phyloP scores from a whole-genome alignment of 2,797 vertebrate genomes.

The Alosa sapidissima region DNA sequence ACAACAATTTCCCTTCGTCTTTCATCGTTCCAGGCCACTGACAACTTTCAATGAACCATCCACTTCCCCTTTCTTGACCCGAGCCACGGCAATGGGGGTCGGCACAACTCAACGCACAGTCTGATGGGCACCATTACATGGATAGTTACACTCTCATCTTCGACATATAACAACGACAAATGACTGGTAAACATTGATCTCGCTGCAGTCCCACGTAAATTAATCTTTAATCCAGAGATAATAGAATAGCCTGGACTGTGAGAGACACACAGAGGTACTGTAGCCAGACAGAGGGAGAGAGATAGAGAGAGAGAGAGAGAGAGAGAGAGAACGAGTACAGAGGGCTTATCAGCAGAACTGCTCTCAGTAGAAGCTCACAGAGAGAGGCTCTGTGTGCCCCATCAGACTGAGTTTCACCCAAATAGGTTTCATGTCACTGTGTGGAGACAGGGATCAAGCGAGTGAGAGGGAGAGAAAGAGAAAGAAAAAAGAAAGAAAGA shows the following conservation, averaged over 20 bases:
- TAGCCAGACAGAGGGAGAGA: neutral
- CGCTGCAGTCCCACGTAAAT: conserved; percentile 55
- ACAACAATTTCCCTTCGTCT: neutral
- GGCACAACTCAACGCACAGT: neutral
- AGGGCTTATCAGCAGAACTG: neutral
- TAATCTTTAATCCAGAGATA: conserved; percentile 61
- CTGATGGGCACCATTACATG: neutral
- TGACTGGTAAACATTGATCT: conserved; percentile 46
- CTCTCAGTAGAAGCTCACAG: neutral
- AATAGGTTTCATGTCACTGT: conserved; percentile 14
- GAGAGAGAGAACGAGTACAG: neutral
- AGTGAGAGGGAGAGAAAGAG: neutral
- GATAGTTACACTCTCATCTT: neutral
- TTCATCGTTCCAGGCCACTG: neutral
- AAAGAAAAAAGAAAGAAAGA: neutral
- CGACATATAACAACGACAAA: neutral
- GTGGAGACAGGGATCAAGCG: conserved; percentile 16
- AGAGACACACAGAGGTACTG: neutral
- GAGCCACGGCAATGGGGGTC: neutral
- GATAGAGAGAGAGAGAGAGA: neutral
- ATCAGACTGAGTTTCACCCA: neutral
- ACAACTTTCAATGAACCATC: neutral
- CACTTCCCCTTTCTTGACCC: neutral
- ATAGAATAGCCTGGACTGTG: conserved; percentile 49
- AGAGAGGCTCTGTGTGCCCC: neutral